phyloP scores from a whole-genome alignment of 2,113 vertebrate genomes.

The Tragulus kanchil region DNA sequence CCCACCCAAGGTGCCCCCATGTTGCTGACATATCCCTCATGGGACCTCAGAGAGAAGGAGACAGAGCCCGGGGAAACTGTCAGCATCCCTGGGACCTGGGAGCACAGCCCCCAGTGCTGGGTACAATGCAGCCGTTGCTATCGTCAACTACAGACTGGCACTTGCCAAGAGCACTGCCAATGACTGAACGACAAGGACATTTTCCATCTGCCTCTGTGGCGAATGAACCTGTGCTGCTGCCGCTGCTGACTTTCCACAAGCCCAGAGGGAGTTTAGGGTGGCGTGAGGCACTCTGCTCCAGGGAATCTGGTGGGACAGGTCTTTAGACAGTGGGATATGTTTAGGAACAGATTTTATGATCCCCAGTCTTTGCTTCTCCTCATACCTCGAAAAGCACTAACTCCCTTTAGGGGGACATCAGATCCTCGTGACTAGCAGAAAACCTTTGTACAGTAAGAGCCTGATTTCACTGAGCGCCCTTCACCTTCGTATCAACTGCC shows the following conservation, averaged over 20 bases:
- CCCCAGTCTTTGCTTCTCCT: background rate
- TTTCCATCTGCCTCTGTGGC: background rate
- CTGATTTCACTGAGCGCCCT: background rate
- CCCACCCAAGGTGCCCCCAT: background rate
- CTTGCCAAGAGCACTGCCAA: background rate
- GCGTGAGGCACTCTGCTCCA: background rate
- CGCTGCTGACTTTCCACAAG: background rate
- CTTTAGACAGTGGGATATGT: background rate
- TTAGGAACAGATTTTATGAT: background rate
- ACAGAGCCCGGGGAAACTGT: background rate
- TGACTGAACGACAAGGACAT: background rate
- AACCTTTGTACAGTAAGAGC: background rate
- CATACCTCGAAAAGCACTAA: background rate
- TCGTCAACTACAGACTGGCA: background rate
- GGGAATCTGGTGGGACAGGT: background rate
- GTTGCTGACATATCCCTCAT: background rate
- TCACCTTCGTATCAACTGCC: too few relatives aligned
- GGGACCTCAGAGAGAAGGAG: background rate
- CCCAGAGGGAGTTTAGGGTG: background rate
- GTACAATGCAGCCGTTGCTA: fast-evolving
- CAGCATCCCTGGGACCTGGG: background rate
- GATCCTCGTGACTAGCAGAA: background rate
- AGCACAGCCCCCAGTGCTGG: fast-evolving
- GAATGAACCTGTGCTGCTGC: fast-evolving
- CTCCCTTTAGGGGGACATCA: background rate